Conservation (phyloP, 2,888 invertebrate species). For the Tipula helvola region DNA sequence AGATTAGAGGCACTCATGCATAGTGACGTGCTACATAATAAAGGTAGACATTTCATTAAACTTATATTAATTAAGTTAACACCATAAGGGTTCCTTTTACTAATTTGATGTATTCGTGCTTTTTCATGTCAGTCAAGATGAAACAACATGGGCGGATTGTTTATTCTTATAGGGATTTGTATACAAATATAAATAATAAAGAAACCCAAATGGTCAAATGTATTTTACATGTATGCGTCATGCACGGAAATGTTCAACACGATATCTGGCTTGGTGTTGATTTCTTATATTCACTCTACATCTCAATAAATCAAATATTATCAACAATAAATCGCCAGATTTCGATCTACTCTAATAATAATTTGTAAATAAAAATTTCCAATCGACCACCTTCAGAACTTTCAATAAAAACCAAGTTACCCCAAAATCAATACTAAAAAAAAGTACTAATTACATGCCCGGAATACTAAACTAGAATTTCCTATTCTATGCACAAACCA, state of each 20-base stretch:
- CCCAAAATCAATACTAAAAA: background rate
- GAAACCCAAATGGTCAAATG: background rate
- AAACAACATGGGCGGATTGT: background rate
- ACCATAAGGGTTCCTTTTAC: background rate
- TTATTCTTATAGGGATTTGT: background rate
- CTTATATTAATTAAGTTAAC: background rate
- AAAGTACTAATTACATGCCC: background rate
- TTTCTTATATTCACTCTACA: background rate
- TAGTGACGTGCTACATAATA: background rate
- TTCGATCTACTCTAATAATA: background rate
- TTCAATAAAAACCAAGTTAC: background rate
- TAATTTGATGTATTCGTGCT: background rate
- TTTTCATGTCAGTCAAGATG: background rate
- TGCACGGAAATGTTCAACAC: background rate
- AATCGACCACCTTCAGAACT: background rate
- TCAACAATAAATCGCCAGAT: background rate
- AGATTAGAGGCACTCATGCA: background rate
- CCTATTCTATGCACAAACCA: background rate
- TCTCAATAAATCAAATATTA: background rate
- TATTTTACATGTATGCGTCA: background rate
- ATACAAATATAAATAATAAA: no score
- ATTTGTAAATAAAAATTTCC: background rate
- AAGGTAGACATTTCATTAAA: background rate
- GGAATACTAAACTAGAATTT: background rate
- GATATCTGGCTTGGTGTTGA: background rate